Base-by-base conservation (phyloP, 2,888 invertebrate genomes). In the Phalera bucephala region DNA sequence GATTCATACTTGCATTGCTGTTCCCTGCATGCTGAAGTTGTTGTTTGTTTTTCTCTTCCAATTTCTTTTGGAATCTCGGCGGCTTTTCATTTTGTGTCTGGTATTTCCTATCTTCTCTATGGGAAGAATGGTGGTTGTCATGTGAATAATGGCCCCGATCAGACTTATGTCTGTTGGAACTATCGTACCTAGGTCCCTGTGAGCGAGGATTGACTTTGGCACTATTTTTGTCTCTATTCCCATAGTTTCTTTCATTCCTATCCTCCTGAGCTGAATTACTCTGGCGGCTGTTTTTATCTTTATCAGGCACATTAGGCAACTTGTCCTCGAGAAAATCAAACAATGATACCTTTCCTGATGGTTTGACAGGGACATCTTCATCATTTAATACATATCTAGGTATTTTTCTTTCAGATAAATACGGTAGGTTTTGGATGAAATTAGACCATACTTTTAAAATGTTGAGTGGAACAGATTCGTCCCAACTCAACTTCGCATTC, bases 251-350 rank as follows among this genome's bases (percentile, higher is more conserved):
- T 8, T 86, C 86, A 33, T 68, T 70, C n/a, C n/a, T n/a, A 33
- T 75, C 74, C 1, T 87, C 82, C 28, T 58, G 62, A 33, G 67
- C 62, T 27, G 71, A 62, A 36, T 70, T 73, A 40, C 75, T 64
- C 25, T 75, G 77, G 6, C 80, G 69, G 48, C 52, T 80, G 41
- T 64, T 81, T 45, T 69, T 83, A 36, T 80, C 88, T 35, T 76
- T 84, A 34, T 91, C 91, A 23, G 86, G 77, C 40, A 92, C 91
- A 50, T 85, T 82, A 26, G 94, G 94, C 28, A 96, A 80, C 81
- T 96, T 96, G 61, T 95, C 93, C 70, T 96, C 95, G 5, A 96
- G 90, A 70, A 95, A 96, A 73, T 95, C 95, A 75, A 96, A 96
- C 1, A 96, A 80, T 0, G 95, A 95, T 1, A 96, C 93, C 80